Base-by-base conservation (phyloP, 2,888 invertebrate species). In the Encarsia formosa region DNA sequence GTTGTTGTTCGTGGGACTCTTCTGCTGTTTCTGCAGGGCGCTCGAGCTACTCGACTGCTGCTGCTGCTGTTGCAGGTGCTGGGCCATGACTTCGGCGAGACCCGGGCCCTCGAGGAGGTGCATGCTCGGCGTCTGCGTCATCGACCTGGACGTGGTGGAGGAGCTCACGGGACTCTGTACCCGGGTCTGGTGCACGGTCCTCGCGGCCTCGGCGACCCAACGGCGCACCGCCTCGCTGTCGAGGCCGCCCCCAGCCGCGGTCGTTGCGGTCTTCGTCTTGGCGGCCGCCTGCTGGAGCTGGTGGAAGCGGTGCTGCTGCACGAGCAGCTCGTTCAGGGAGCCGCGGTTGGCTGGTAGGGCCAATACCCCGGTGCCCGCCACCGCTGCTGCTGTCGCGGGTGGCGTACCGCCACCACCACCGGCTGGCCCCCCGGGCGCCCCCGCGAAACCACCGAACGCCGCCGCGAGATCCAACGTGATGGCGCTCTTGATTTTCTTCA, bases 131-230 rank as follows among this genome's bases (percentile, higher is more conserved):
- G 69, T 72, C 57, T 71, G 73, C 61, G 73, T 73, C 71, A 73
- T 73, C 55, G 73, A 68, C 59, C 66, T 53, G 40, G 67, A 60
- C 56, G 66, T 54, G 9, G 66, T 61, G 47, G 64, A 64, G 9
- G n/a, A 46, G 29, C 19, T 48, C 29, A 44, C 29, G 23, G 50
- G 41, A 4, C 19, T 37, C 37, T 19, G 37, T 6, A 4, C 4
- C 37, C 9, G 18, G 16, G 15, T 8, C 19, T 19, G 18, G 57
- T 15, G 66, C 37, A 70, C 72, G 68, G 76, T 74, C 66, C 77
- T 80, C 79, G 82, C 77, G 79, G 80, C 78, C 73, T 79, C 79
- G 68, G 70, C 73, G 61, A 79, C 79, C 80, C 80, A 80, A 75
- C 79, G 77, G 77, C 79, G 74, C 63, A 79, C 79, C 73, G 78